Percentiles rank a stretch among this genome's conserved stretches.
These are phyloP conservation scores for Gonioctena quinquepunctata DNA, from an alignment of 1,140 invertebrate genomes.

Conservation along the genomic window DNA sequence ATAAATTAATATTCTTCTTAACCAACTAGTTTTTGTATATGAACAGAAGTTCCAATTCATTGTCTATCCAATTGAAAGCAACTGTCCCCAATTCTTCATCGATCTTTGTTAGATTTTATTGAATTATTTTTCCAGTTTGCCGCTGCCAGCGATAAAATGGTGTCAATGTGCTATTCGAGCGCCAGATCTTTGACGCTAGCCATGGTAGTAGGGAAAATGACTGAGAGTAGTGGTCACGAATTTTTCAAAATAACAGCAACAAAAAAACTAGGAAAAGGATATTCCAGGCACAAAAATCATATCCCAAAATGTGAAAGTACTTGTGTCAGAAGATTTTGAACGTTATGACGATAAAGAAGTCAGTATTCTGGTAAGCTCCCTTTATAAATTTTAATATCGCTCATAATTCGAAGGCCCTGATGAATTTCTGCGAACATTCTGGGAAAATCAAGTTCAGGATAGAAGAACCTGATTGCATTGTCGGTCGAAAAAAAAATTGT, in stretches of 20 bases:
- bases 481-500: too few relatives aligned
- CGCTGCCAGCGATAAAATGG: not conserved
- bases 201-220: not conserved
- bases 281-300: not conserved
- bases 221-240: not conserved
- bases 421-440: too few relatives aligned
- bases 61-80: too few relatives aligned
- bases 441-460: too few relatives aligned
- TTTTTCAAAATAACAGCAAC: not conserved
- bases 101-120: too few relatives aligned
- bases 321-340: slow-evolving; percentile 5
- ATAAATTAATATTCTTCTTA: too few relatives aligned
- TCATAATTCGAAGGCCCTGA: too few relatives aligned
- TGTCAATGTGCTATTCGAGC: not conserved
- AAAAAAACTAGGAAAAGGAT: not conserved
- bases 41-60: too few relatives aligned
- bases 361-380: not conserved
- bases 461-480: too few relatives aligned
- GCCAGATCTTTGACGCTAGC: not conserved
- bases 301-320: not conserved
- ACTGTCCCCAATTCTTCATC: too few relatives aligned
- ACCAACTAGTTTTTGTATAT: too few relatives aligned
- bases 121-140: not conserved
- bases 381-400: too few relatives aligned
- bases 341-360: not conserved